Evolutionary conservation across 1,140 invertebrate genomes (phyloP), one percentile per base, ranked within the genome.

Genomic region (Pectinophora gossypiella): DNA sequence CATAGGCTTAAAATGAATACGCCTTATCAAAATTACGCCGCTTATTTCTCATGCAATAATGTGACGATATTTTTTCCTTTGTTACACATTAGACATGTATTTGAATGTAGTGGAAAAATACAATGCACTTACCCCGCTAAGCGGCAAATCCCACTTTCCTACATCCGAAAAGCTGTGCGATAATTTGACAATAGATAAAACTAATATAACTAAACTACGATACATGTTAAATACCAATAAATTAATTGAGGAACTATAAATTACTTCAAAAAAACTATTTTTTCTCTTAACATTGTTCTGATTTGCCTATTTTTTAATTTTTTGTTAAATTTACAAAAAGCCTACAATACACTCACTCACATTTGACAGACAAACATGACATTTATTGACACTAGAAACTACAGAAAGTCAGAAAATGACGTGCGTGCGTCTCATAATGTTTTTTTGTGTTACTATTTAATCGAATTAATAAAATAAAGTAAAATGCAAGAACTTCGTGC

Each of bases 121-220:
- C 48, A 36, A 36, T 53, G 45, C 7, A 27, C 76, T 83, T 55
- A 86, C 83, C 66, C 80, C 83, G 56, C 59, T 71, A 32, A 86
- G 60, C 52, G 70, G 72, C 48, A 86, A 73, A 76, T 83, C 72
- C 83, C 83, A 86, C 73, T 76, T 84, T 66, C 83, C 83, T 19
- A 86, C 68, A 59, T 86, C 83, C 47, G 83, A 84, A 81, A 86
- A 81, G 64, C 80, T 62, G 48, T 72, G 54, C 44, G 70, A 67
- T 53, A 77, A 57, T 70, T 72, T 74, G 50, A 75, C 53, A 35
- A 73, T 32, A 44, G 63, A 50, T 53, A 73, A 55, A 59, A 80
- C 56, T 40, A 81, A 64, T 61, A 84, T 46, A 64, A 74, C 54
- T 61, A 73, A 42, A 45, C 36, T 40, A 40, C 16, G 36, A 15